Conservation (phyloP, 2,888 invertebrate species). For the Schizaphis graminum region DNA sequence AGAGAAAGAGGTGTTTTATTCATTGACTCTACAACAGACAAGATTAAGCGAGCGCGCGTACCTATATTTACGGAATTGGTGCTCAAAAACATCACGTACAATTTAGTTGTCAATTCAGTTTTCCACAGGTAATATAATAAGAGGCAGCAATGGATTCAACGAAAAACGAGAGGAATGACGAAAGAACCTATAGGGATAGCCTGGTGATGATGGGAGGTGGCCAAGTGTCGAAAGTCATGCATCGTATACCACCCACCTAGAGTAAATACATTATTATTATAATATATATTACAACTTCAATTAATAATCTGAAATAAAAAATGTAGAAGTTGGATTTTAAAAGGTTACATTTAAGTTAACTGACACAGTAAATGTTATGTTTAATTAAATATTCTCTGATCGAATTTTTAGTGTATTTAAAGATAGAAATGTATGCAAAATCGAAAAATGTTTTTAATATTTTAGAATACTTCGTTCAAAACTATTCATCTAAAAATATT, state of each 20-base stretch:
- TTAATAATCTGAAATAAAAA: background rate
- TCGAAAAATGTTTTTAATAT: background rate
- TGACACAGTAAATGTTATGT: background rate
- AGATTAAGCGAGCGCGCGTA: background rate
- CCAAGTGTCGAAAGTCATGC: background rate
- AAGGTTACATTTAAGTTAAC: background rate
- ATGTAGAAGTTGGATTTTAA: slow-evolving; percentile 18
- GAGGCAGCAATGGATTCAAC: background rate
- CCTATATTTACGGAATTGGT: background rate
- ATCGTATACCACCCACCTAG: background rate
- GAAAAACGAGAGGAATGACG: background rate
- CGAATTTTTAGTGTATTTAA: background rate
- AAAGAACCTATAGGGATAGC: background rate
- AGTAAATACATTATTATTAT: background rate
- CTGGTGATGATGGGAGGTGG: background rate
- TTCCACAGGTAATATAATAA: background rate
- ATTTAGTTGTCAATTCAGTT: background rate
- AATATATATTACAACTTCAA: background rate
- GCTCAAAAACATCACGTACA: background rate
- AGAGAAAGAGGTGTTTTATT: background rate
- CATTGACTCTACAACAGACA: background rate
- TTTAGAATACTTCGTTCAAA: background rate
- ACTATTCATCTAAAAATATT: background rate
- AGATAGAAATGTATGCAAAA: background rate
- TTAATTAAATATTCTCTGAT: background rate